Conservation (phyloP, 2,888 invertebrate genomes). For the Chymomyza fuscimana region DNA sequence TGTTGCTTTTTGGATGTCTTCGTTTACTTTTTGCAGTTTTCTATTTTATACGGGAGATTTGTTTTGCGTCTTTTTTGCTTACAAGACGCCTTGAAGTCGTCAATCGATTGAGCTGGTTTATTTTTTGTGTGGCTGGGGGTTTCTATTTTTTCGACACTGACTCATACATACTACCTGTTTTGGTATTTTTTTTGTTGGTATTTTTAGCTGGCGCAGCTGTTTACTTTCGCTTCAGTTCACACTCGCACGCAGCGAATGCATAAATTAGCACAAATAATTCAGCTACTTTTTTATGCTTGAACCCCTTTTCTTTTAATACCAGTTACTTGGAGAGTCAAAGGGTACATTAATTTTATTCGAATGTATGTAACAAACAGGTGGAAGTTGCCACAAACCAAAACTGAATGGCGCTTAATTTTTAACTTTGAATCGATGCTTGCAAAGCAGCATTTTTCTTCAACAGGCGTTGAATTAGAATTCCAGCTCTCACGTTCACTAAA, state of each 20-base stretch:
- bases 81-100: not conserved
- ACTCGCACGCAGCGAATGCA: constrained; percentile 20
- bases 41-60: too few species aligned
- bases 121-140: not conserved
- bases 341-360: too few species aligned
- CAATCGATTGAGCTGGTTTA: constrained; percentile 14
- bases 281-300: constrained; percentile 27
- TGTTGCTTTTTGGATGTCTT: too few species aligned
- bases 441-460: too few species aligned
- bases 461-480: too few species aligned
- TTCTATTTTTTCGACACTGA: not conserved
- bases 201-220: constrained; percentile 41
- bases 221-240: constrained; percentile 22
- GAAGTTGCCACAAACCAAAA: too few species aligned
- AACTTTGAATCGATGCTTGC: too few species aligned
- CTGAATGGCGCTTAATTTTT: too few species aligned
- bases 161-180: not conserved
- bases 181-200: constrained; percentile 12
- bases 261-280: constrained; percentile 47
- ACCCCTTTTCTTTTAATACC: constrained; percentile 3
- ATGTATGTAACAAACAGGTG: too few species aligned
- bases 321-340: too few species aligned
- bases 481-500: too few species aligned
- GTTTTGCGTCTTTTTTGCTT: not conserved
- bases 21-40: too few species aligned